Evolutionary conservation across 37 sponge, comb jelly and placozoan species (phyloP), one percentile per base, ranked within the genome.

Genomic region (Cliona cf. orientalis): DNA sequence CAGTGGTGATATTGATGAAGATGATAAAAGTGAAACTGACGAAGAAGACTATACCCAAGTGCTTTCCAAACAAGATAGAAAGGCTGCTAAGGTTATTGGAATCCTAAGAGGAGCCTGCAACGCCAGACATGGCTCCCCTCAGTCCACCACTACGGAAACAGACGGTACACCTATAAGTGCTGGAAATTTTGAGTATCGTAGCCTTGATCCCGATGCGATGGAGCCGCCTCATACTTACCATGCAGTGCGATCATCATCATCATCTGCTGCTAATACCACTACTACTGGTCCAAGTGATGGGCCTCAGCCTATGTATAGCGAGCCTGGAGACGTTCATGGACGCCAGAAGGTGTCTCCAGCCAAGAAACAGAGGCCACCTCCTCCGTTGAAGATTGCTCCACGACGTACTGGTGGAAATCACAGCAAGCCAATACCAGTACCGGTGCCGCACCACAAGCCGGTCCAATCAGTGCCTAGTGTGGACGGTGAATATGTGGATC

Each of bases 401-500:
- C n/a, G n/a, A n/a, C n/a, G n/a, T n/a, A n/a, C n/a, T n/a, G n/a
- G n/a, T n/a, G n/a, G n/a, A n/a, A n/a, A n/a, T n/a, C n/a, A n/a
- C n/a, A n/a, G n/a, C n/a, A n/a, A n/a, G n/a, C n/a, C n/a, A n/a
- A n/a, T n/a, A n/a, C n/a, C n/a, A n/a, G n/a, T n/a, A n/a, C n/a
- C n/a, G n/a, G n/a, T n/a, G n/a, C n/a, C n/a, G n/a, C n/a, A n/a
- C n/a, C n/a, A n/a, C n/a, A n/a, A n/a, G n/a, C n/a, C n/a, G n/a
- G n/a, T n/a, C n/a, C n/a, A n/a, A n/a, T 17, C 17, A 35, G 39
- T 31, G 68, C 39, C 36, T 3, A 71, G 72, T 43, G 29, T 71
- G 26, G 37, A 71, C 28, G 72, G 63, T 25, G 63, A 61, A 28
- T 61, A 61, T 28, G 63, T 61, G 22, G 12, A n/a, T 61, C 63